Base-by-base conservation (phyloP, 2,797 vertebrate species). In the Acestrorhynchus altus region DNA sequence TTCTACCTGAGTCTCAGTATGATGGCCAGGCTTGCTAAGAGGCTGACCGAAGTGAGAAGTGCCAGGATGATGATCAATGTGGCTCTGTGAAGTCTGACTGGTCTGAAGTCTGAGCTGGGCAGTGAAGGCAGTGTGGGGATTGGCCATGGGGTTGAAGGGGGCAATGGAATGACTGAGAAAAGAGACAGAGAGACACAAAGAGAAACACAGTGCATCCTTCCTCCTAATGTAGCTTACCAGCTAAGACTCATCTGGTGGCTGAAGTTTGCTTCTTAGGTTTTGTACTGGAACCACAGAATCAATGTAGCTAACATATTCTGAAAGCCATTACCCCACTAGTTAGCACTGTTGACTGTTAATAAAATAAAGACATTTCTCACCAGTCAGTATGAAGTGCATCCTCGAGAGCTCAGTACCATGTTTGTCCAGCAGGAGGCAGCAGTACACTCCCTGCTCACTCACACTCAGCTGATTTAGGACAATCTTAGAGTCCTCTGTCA, bases 381-480 rank as follows among this genome's bases (percentile, higher is more conserved):
- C 91, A 2, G 74, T 83, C 42, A 95, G 87, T 1, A 72, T 77
- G 79, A 92, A 92, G 73, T 67, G 72, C 46, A 84, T 83, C 64
- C n/a, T 24, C 67, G 90, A 92, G 81, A 90, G 88, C 75, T 88
- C 16, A n/a, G 77, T 88, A 81, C 84, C 84, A 10, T 77, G 79
- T 72, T 13, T 77, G 59, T 76, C 86, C 83, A 71, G 85, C 67
- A 94, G 84, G 49, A 89, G 87, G 82, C 93, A 94, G 74, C 84
- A 83, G 78, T 93, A 93, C 5, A 82, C 85, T 78, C 93, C 92
- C 61, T 86, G 83, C 40, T 94, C 90, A 0, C 84, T 83, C 65
- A 80, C 13, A 5, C 39, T 85, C 42, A 95, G 81, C 84, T 93
- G 92, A 86, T 93, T 94, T 80, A 94, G 84, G 28, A 93, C 83